phyloP scores from a whole-genome alignment of 1,140 invertebrate genomes.

The Lasioglossum baleicum region DNA sequence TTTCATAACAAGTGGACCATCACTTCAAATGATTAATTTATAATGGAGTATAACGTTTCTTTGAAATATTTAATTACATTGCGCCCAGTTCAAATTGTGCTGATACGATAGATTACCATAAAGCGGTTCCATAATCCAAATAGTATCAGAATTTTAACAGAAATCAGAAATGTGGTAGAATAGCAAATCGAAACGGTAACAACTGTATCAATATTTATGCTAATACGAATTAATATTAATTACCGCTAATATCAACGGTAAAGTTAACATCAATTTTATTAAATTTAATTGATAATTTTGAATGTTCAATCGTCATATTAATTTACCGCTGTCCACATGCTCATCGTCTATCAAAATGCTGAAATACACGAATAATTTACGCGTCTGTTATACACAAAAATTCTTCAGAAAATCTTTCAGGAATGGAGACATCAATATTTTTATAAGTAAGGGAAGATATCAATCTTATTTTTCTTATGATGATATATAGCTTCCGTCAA shows the following conservation, averaged over 20 bases:
- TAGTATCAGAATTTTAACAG: neutral
- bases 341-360: neutral
- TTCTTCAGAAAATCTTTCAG: neutral
- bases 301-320: constrained; percentile 18
- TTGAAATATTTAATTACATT: neutral
- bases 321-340: constrained; percentile 7
- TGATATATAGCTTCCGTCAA: no score
- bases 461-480: no score
- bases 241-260: constrained; percentile 6
- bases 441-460: no score
- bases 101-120: neutral
- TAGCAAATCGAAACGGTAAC: neutral
- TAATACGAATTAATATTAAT: constrained; percentile 16
- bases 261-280: constrained; percentile 10
- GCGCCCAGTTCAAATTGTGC: neutral
- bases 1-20: no score
- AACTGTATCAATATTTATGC: constrained; percentile 8
- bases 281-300: constrained; percentile 19
- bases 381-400: neutral
- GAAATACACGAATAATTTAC: neutral
- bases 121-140: neutral
- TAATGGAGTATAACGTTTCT: neutral
- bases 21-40: neutral
- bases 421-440: no score
- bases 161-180: neutral